phyloP scores from a whole-genome alignment of 2,113 vertebrate species.

The Apaloderma vittatum region DNA sequence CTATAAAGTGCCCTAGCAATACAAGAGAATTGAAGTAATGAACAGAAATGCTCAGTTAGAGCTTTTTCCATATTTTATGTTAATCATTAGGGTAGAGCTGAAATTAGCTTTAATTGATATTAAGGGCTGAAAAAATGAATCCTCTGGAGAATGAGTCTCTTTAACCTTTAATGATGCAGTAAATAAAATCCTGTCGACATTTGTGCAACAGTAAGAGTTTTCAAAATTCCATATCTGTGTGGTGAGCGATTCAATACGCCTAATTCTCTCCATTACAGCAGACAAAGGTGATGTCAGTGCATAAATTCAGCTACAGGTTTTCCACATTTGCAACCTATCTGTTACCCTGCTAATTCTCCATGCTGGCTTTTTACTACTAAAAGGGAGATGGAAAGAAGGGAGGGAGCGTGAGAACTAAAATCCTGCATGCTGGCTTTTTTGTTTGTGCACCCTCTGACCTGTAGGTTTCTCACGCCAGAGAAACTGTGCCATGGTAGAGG shows the following conservation, averaged over 20 bases:
- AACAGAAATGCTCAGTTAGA: conserved; percentile 52
- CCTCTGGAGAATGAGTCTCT: conserved; percentile 53
- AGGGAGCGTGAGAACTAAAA: neutral
- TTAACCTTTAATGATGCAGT: conserved; percentile 69
- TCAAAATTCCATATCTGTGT: conserved; percentile 13
- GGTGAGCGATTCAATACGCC: neutral
- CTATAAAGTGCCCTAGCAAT: conserved; percentile 1
- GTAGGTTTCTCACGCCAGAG: neutral
- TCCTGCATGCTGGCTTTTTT: neutral
- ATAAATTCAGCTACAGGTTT: conserved; percentile 34
- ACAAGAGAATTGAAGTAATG: conserved; percentile 48
- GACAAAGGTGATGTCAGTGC: conserved; percentile 15
- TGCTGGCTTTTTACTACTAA: neutral
- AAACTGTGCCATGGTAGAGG: neutral
- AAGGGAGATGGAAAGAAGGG: neutral
- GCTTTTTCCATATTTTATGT: conserved; percentile 61
- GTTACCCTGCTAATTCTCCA: neutral
- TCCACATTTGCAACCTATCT: neutral
- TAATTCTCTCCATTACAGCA: conserved; percentile 30
- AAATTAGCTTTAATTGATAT: conserved; percentile 72
- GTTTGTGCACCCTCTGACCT: neutral
- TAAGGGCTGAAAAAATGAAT: conserved; percentile 56
- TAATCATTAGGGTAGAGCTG: conserved; percentile 52
- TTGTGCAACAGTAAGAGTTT: conserved; percentile 65
- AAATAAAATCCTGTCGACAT: conserved; percentile 68